Evolutionary conservation across 2,888 invertebrate species (phyloP), one percentile per base, ranked within the genome.

Genomic region (Drosophila merina): DNA sequence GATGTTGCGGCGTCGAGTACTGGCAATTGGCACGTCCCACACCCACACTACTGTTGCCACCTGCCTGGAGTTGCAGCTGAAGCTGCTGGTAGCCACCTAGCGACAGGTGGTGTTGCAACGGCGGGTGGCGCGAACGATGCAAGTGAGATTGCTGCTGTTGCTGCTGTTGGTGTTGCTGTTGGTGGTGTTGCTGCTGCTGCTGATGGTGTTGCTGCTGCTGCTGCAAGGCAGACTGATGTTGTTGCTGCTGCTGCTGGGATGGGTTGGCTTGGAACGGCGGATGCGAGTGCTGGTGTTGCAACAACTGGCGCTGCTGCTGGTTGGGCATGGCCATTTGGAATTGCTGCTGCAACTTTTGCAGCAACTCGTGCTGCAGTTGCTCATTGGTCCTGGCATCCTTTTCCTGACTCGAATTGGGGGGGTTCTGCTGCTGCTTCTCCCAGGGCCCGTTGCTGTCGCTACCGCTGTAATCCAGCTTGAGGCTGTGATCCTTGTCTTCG

Each of bases 81-180:
- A 59, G 50, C 12, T 60, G 79, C 59, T 72, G 79, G 72, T 74
- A 87, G 48, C 93, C 93, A 89, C 91, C 92, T 91, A 93, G 92
- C 73, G 90, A 90, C 75, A 87, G 74, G 74, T 87, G 90, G 88
- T 90, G 91, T 56, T 90, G 90, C 69, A 90, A 56, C 54, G 89
- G 90, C 57, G 91, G 89, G 60, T 86, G 54, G 10, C 72, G 75
- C 45, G 80, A 60, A 47, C 71, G 74, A 59, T 76, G 48, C 54
- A 57, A 74, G 76, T 54, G 47, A 28, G 79, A 76, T 38, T 80
- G 88, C 25, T 82, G 88, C 50, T 90, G 89, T 9, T 89, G 90
- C 54, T 88, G 88, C 33, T 84, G 88, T 64, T 84, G 74, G 68
- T 76, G 76, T 10, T 75, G 85, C 7, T 76, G 82, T 14, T 63